Conservation (phyloP, 2,113 vertebrate species). For the Sclerurus mexicanus region DNA sequence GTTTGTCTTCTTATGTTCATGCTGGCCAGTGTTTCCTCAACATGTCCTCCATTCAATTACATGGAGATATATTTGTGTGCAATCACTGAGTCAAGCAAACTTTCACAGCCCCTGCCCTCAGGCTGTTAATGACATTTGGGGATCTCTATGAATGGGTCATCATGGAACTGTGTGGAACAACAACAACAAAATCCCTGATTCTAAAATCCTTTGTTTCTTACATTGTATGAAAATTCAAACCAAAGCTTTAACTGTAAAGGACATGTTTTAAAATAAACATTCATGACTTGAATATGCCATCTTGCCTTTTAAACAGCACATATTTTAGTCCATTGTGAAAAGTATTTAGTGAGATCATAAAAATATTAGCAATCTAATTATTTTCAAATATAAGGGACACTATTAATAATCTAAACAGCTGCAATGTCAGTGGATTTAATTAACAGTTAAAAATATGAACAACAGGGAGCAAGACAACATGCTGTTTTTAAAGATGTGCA, state of each 20-base stretch:
- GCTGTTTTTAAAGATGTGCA: conserved; percentile 66
- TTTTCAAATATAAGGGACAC: conserved; percentile 43
- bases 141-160: background rate
- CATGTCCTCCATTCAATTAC: background rate
- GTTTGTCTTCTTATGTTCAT: background rate
- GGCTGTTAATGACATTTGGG: background rate
- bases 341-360: conserved; percentile 16
- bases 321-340: background rate
- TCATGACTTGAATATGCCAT: background rate
- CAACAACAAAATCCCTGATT: background rate
- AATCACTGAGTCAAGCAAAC: background rate
- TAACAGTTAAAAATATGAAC: conserved; percentile 70
- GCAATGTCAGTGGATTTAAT: conserved; percentile 62
- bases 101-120: background rate
- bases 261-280: background rate
- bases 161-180: rapidly evolving
- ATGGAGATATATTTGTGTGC: background rate
- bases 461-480: conserved; percentile 57
- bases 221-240: background rate
- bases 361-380: conserved; percentile 50
- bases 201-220: background rate
- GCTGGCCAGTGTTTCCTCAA: background rate
- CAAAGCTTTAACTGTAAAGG: background rate
- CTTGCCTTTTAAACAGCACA: background rate
- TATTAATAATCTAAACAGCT: conserved; percentile 66